Percentiles rank a stretch among this genome's conserved stretches.
phyloP scores from a whole-genome alignment of 2,888 invertebrate genomes.

The Cerceris rybyensis region DNA sequence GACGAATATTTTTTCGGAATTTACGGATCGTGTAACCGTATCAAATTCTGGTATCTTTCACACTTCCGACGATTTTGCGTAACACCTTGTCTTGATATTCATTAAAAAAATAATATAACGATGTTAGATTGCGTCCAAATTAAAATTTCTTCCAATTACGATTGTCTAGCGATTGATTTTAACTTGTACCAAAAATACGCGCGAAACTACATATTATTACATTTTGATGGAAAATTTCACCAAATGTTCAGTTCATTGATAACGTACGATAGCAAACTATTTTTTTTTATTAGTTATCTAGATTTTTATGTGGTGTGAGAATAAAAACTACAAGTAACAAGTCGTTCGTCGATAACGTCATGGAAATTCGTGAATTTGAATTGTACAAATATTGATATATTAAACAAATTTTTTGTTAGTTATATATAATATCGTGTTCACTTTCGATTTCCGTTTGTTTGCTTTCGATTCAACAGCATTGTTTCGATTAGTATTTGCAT shows the following conservation, averaged over 20 bases:
- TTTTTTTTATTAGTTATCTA: no score
- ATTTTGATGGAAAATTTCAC: no score
- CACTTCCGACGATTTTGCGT: not conserved
- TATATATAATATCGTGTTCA: conserved; percentile 2
- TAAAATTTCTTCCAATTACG: not conserved
- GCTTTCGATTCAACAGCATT: not conserved
- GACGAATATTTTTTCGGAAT: not conserved
- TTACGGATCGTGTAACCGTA: not conserved
- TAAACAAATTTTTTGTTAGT: not conserved
- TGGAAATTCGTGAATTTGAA: no score
- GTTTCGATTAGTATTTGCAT: conserved; percentile 35
- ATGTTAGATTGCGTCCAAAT: not conserved
- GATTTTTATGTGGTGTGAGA: no score
- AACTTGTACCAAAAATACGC: not conserved
- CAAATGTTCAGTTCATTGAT: no score
- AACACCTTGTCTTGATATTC: not conserved
- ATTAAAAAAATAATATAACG: not conserved
- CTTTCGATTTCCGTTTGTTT: not conserved
- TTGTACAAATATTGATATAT: not conserved
- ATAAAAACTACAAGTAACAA: no score
- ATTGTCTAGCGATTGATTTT: not conserved
- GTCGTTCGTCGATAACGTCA: no score
- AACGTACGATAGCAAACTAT: no score
- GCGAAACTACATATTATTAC: not conserved
- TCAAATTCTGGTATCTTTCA: not conserved